Evolutionary conservation across 2,888 invertebrate genomes (phyloP).

Genomic region (Mesorhabditis belari): DNA sequence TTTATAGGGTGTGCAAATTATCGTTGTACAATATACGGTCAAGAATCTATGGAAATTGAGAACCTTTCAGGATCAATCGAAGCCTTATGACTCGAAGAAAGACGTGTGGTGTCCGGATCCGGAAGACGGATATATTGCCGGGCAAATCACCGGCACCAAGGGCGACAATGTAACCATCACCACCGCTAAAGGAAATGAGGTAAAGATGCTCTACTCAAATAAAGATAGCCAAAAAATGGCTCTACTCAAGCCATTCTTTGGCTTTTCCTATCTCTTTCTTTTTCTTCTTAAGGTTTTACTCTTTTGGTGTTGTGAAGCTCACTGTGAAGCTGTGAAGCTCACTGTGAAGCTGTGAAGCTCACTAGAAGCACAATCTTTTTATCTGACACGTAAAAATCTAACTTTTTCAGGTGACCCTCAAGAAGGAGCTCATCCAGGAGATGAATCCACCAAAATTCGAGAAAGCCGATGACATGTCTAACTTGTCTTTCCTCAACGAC

Average conservation of each 20-base stretch:
- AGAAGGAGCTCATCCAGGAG: slow-evolving; percentile 83
- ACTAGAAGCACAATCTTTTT: neutral
- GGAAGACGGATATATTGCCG: slow-evolving; percentile 92
- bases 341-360: neutral
- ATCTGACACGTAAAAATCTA: neutral
- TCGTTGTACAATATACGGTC: no score
- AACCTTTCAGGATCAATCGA: slow-evolving; percentile 75
- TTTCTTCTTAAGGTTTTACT: neutral
- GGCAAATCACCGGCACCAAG: slow-evolving; percentile 81
- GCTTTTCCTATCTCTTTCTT: neutral
- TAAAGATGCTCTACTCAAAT: neutral
- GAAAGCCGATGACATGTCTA: slow-evolving; percentile 67
- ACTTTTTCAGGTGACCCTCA: slow-evolving; percentile 64
- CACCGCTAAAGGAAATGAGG: slow-evolving; percentile 74
- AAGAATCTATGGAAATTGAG: neutral
- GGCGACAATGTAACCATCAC: slow-evolving; percentile 91
- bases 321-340: neutral
- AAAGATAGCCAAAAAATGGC: no score
- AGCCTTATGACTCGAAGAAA: slow-evolving; percentile 98
- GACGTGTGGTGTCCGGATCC: slow-evolving; percentile 97
- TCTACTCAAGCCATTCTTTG: no score
- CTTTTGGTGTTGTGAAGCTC: neutral
- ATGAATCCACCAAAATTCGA: slow-evolving; percentile 98
- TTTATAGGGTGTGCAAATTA: no score
- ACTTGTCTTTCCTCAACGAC: slow-evolving; percentile 97